Evolutionary conservation across 2,113 vertebrate genomes (phyloP).

Genomic region (Rhinolophus ferrumequinum): DNA sequence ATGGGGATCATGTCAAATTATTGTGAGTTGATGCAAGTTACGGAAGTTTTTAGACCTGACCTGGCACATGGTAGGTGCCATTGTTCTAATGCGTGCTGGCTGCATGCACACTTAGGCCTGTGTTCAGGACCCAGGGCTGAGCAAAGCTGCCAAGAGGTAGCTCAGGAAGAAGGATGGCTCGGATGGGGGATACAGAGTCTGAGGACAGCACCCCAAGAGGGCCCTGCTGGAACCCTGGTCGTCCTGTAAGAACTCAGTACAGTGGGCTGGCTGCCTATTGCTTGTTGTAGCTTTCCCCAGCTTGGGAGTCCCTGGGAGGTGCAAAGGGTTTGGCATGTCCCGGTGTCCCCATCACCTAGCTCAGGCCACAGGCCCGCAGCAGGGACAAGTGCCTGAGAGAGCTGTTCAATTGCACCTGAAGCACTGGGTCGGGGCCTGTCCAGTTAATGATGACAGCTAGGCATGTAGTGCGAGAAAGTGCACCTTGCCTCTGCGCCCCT

Average conservation of each 20-base stretch:
- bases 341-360: background rate
- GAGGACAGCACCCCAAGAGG: background rate
- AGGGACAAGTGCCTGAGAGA: fast-evolving
- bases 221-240: fast-evolving
- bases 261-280: no score
- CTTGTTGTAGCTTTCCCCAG: background rate
- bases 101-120: background rate
- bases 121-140: background rate
- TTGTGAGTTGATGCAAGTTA: background rate
- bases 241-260: no score
- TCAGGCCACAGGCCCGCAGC: background rate
- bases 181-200: background rate
- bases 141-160: background rate
- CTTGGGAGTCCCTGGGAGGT: background rate
- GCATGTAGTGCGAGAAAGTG: background rate
- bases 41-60: background rate
- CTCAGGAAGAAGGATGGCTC: background rate
- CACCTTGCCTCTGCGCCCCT: fast-evolving
- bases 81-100: fast-evolving
- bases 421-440: fast-evolving
- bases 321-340: background rate
- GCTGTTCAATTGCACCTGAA: fast-evolving
- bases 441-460: background rate
- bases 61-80: fast-evolving
- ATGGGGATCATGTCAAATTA: no score